phyloP scores from a whole-genome alignment of 2,888 invertebrate species.

The Metallyticus violacea region DNA sequence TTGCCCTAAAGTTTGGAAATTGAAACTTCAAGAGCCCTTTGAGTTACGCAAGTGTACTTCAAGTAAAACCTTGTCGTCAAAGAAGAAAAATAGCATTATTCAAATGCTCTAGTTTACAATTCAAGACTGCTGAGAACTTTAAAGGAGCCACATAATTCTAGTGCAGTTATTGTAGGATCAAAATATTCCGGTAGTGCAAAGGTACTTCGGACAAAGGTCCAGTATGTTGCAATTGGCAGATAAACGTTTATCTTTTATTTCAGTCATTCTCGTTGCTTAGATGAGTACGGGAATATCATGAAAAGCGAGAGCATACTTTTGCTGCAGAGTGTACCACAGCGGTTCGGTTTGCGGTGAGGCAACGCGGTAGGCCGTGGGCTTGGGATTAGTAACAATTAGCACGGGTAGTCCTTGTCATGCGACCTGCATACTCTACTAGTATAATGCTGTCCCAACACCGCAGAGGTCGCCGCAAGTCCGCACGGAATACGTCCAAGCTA shows the following conservation, averaged over 20 bases:
- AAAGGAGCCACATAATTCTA: too few relatives aligned
- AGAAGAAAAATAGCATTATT: too few relatives aligned
- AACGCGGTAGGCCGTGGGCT: neutral
- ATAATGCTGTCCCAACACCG: neutral
- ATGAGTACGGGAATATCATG: neutral
- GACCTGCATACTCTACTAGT: neutral
- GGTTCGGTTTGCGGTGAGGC: conserved; percentile 13
- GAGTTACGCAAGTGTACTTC: too few relatives aligned
- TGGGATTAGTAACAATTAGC: conserved; percentile 30
- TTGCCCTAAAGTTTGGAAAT: too few relatives aligned
- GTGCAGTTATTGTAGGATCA: too few relatives aligned
- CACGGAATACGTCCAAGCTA: neutral
- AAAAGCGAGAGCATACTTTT: neutral
- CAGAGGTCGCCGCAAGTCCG: neutral
- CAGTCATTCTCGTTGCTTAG: neutral
- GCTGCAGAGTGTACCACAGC: neutral
- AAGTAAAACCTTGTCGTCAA: too few relatives aligned
- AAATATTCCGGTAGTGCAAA: too few relatives aligned
- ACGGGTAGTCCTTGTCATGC: neutral
- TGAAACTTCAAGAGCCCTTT: too few relatives aligned
- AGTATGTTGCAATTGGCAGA: neutral
- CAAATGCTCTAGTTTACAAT: too few relatives aligned
- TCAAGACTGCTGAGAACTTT: too few relatives aligned
- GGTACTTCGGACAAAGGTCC: too few relatives aligned
- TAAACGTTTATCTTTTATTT: neutral